Percentiles rank a stretch among this genome's conserved stretches.
Conservation (phyloP, 1,140 invertebrate species). For the Hylyphantes graminicola region DNA sequence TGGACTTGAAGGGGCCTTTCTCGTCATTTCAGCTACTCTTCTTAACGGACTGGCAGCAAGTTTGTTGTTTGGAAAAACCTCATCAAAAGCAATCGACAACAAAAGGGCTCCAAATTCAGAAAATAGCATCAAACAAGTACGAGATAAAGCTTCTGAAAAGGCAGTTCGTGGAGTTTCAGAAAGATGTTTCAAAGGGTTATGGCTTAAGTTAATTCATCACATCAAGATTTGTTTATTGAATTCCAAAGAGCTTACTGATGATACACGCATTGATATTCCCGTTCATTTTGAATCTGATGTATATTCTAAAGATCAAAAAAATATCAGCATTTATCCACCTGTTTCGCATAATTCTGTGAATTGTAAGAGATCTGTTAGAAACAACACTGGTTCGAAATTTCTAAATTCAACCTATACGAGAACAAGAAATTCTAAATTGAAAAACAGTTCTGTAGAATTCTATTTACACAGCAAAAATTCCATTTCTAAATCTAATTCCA, state of each 20-base stretch:
- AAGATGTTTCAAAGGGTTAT: neutral
- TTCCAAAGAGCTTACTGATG: constrained; percentile 12
- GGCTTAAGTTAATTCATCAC: neutral
- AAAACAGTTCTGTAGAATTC: neutral
- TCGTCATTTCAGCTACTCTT: constrained; percentile 83
- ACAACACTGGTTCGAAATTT: too few relatives aligned
- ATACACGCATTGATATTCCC: too few relatives aligned
- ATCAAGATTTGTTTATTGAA: neutral
- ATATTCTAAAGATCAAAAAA: too few relatives aligned
- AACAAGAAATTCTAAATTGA: neutral
- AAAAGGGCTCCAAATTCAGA: neutral
- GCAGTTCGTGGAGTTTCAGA: neutral
- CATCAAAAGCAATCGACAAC: neutral
- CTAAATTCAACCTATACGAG: neutral
- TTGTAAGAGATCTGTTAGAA: too few relatives aligned
- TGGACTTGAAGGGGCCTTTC: constrained; percentile 67
- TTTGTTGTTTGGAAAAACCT: constrained; percentile 68
- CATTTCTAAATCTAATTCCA: constrained; percentile 1
- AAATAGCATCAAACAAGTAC: neutral
- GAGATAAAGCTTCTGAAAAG: too few relatives aligned
- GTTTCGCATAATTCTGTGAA: too few relatives aligned
- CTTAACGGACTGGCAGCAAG: constrained; percentile 85
- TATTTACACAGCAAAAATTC: neutral
- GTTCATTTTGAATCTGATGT: too few relatives aligned
- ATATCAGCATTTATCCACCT: too few relatives aligned